Percentiles rank a stretch among this genome's conserved stretches.
These are phyloP conservation scores for Candoia aspera DNA, from an alignment of 2,113 vertebrate species.

Conservation along the genomic window DNA sequence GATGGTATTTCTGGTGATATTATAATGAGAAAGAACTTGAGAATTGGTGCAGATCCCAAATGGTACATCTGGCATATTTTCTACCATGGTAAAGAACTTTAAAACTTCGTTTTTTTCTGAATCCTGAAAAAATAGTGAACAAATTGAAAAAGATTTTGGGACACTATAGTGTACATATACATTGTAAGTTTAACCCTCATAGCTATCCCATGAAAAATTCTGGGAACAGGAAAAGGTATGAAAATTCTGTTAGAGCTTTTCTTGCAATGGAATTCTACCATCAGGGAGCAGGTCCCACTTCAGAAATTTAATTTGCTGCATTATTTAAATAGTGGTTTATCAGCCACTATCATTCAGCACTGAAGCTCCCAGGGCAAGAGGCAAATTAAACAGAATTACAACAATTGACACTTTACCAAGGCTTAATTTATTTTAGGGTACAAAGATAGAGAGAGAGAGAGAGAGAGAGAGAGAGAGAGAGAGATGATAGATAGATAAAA, in stretches of 20 bases:
- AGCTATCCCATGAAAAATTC: neutral
- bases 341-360: neutral
- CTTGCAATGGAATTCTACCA: neutral
- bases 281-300: neutral
- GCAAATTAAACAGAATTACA: neutral
- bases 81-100: constrained; percentile 68
- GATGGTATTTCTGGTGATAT: constrained; percentile 73
- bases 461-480: neutral
- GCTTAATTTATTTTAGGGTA: neutral
- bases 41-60: constrained; percentile 78
- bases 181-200: neutral
- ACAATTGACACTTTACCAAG: neutral
- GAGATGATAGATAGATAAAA: neutral
- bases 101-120: constrained; percentile 71
- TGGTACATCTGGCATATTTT: constrained; percentile 71
- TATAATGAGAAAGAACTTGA: constrained; percentile 78
- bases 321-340: neutral
- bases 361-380: neutral
- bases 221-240: neutral
- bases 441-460: neutral
- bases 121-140: constrained; percentile 69
- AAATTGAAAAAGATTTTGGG: neutral
- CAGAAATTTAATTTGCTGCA: neutral
- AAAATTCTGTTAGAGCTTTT: neutral
- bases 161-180: neutral